Percentiles rank a stretch among this genome's conserved stretches.
These are phyloP conservation scores for Mallotus villosus DNA, from an alignment of 2,797 vertebrate genomes.

Conservation along the genomic window DNA sequence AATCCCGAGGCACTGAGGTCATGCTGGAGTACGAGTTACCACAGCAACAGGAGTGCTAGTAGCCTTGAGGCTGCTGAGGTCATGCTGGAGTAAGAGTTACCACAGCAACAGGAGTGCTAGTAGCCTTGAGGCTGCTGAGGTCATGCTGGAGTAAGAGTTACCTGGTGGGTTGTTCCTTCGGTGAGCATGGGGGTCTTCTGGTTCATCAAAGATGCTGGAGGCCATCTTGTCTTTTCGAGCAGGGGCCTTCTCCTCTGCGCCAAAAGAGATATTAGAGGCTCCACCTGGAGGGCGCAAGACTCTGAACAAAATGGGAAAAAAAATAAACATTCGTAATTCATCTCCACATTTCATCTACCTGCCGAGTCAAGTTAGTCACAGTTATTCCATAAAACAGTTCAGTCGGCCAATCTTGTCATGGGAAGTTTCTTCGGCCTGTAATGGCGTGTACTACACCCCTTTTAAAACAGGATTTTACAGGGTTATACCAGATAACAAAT, in stretches of 20 bases:
- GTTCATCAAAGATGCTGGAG: conserved; percentile 92
- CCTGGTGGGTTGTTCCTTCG: conserved; percentile 83
- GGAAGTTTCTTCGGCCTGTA: no score
- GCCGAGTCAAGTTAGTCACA: no score
- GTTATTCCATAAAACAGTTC: no score
- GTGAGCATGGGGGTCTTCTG: conserved; percentile 86
- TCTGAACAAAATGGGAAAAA: conserved; percentile 60
- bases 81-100: conserved; percentile 43
- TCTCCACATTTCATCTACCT: no score
- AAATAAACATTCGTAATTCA: not conserved
- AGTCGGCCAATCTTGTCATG: no score
- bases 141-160: conserved; percentile 30
- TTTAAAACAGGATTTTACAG: no score
- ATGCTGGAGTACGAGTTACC: no score
- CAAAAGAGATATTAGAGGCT: conserved; percentile 90
- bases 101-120: conserved; percentile 20
- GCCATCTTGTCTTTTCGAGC: conserved; percentile 91
- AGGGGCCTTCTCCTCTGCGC: conserved; percentile 81
- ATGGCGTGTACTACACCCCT: no score
- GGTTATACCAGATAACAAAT: no score
- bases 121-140: not conserved
- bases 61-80: not conserved
- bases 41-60: no score
- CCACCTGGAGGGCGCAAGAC: conserved; percentile 93
- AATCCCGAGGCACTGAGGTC: no score